Percentiles rank a stretch among this genome's conserved stretches.
phyloP scores from a whole-genome alignment of 1,140 invertebrate species.

The Bombyx mori region ASM3026992v2 NC_085128.1:9468501-9469000 shows the following conservation, averaged over 20 bases:
- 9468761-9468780: conserved; percentile 80
- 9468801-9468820: conserved; percentile 82
- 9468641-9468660: conserved; percentile 87
- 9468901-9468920: conserved; percentile 43
- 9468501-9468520: conserved; percentile 65
- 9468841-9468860: conserved; percentile 99
- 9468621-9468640: conserved; percentile 80
- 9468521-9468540: conserved; percentile 51
- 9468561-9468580: conserved; percentile 62
- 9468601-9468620: conserved; percentile 89
- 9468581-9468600: conserved; percentile 83
- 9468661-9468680: conserved; percentile 87
- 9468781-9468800: conserved; percentile 76
- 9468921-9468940: conserved; percentile 44
- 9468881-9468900: conserved; percentile 48
- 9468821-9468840: conserved; percentile 98
- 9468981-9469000: conserved; percentile 42
- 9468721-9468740: conserved; percentile 94
- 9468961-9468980: conserved; percentile 42
- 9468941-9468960: conserved; percentile 37
- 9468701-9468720: conserved; percentile 72
- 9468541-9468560: conserved; percentile 42
- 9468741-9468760: conserved; percentile 91
- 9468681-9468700: conserved; percentile 75
- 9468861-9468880: conserved; percentile 78